phyloP scores from a whole-genome alignment of 2,888 invertebrate species.

The Phortica magna region DNA sequence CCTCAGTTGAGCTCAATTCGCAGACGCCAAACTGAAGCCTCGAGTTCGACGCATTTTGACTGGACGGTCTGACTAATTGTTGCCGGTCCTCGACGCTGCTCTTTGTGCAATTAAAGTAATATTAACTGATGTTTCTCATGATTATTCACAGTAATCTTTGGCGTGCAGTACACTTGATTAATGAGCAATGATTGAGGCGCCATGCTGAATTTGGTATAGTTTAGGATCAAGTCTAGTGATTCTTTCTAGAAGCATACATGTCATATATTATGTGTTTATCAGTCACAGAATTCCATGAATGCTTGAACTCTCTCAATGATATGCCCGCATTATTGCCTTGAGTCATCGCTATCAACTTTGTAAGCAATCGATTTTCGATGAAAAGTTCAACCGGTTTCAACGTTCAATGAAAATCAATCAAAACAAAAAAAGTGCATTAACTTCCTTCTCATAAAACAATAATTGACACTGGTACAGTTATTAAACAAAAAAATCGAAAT shows the following conservation, averaged over 20 bases:
- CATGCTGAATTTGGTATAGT: too few species aligned
- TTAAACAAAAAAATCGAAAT: constrained; percentile 40
- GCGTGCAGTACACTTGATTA: too few species aligned
- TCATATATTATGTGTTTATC: too few species aligned
- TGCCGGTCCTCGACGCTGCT: neutral
- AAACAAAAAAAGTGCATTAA: constrained; percentile 58
- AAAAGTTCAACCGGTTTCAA: constrained; percentile 48
- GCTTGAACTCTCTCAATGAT: constrained; percentile 9
- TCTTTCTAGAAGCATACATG: too few species aligned
- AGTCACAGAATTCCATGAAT: neutral
- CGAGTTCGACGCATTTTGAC: neutral
- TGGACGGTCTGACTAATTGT: constrained; percentile 9
- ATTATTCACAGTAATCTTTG: too few species aligned
- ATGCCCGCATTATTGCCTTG: constrained; percentile 50
- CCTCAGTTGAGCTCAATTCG: neutral
- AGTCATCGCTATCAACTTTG: constrained; percentile 53
- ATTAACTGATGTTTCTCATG: neutral
- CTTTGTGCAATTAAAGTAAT: neutral
- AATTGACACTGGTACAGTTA: constrained; percentile 68
- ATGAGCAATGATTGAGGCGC: too few species aligned
- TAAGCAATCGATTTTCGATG: constrained; percentile 36
- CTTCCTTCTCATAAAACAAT: constrained; percentile 50
- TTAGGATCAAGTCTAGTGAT: too few species aligned
- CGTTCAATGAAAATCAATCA: constrained; percentile 13
- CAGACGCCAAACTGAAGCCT: too few species aligned